Evolutionary conservation across 2,888 invertebrate genomes (phyloP).

Genomic region (Ernsta delagoae): DNA sequence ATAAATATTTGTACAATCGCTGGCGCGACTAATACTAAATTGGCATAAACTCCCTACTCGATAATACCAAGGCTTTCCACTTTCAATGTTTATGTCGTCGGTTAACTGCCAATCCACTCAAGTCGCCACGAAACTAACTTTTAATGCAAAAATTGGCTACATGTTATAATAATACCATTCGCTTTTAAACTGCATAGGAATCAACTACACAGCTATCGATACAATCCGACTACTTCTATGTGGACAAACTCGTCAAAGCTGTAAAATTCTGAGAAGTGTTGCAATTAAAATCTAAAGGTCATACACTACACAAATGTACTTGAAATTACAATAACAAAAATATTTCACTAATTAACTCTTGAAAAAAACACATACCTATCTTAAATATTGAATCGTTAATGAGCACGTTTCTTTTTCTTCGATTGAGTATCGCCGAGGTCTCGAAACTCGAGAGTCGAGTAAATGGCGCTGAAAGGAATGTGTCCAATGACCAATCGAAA

Average conservation of each 20-base stretch:
- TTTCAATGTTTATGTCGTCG: constrained; percentile 62
- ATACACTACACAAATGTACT: background rate
- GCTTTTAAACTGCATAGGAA: background rate
- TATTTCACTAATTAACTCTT: no score
- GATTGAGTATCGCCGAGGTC: constrained; percentile 51
- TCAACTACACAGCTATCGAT: no score
- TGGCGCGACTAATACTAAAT: constrained; percentile 61
- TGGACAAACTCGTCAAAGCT: background rate
- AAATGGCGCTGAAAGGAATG: constrained; percentile 50
- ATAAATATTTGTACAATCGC: constrained; percentile 64
- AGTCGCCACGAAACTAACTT: constrained; percentile 3
- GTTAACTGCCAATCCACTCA: constrained; percentile 3
- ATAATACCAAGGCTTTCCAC: constrained; percentile 81
- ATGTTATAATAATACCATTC: constrained; percentile 2
- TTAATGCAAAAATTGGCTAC: constrained; percentile 8
- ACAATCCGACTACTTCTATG: no score
- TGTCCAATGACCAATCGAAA: constrained; percentile 54
- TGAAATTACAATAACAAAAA: background rate
- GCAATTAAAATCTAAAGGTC: background rate
- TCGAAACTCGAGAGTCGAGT: constrained; percentile 47
- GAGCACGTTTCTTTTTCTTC: constrained; percentile 49
- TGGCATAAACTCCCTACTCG: constrained; percentile 64
- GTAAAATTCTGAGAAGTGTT: background rate
- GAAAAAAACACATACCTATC: constrained; percentile 6
- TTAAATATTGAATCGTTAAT: constrained; percentile 43